A percentile compares a stretch with the other conserved stretches of the same genome.
Conservation (phyloP, 2,797 vertebrate genomes). For the Coracias cyanogaster region DNA sequence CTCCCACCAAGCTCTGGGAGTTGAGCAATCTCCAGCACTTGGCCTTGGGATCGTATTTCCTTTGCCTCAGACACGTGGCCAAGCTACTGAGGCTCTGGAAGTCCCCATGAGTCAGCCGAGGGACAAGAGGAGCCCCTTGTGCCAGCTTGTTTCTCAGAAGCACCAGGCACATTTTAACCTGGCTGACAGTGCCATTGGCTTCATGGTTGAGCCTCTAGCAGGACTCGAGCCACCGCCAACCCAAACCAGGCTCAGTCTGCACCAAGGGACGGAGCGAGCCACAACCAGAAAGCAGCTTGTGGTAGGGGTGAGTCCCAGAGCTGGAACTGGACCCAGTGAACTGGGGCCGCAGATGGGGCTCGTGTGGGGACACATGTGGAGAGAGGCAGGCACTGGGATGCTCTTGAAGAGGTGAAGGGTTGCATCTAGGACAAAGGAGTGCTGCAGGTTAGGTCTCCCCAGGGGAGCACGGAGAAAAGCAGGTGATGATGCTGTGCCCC, state of each 20-base stretch:
- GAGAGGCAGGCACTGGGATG: background rate
- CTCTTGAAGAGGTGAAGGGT: background rate
- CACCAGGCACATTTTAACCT: background rate
- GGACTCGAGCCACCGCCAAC: background rate
- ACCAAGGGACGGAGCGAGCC: background rate
- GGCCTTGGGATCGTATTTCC: background rate
- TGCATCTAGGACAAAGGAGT: background rate
- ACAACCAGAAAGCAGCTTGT: background rate
- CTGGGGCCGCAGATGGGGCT: background rate
- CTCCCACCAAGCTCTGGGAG: background rate
- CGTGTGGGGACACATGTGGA: background rate
- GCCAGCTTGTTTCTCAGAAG: background rate
- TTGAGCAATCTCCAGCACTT: background rate
- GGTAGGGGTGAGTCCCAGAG: background rate
- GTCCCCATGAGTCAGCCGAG: background rate
- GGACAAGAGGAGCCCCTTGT: background rate
- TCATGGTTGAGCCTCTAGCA: background rate
- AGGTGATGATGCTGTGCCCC: background rate
- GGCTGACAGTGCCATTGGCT: background rate
- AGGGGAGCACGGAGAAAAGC: background rate
- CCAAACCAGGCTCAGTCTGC: background rate
- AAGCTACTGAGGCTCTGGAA: background rate
- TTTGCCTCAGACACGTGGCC: fast-evolving
- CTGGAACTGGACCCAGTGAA: background rate
- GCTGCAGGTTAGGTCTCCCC: background rate